Percentiles rank a stretch among this genome's conserved stretches.
Evolutionary conservation across 2,113 vertebrate species (phyloP).

Genomic region (Narcine bancroftii): DNA sequence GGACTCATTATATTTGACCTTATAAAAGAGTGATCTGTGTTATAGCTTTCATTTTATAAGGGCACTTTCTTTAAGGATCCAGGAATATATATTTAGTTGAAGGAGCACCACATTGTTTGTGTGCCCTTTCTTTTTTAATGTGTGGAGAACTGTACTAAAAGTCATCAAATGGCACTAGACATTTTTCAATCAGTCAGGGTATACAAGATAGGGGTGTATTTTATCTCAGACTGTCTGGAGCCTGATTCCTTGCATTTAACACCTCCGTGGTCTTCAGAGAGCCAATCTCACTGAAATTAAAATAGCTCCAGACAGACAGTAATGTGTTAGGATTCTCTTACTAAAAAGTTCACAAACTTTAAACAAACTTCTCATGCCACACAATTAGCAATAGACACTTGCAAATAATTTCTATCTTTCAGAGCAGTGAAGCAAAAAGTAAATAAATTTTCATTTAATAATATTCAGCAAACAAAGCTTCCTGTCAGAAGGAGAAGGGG

Average conservation of each 20-base stretch:
- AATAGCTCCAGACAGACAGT: constrained; percentile 60
- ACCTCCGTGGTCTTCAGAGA: constrained; percentile 59
- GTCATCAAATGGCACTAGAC: constrained; percentile 23
- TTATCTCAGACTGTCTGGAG: constrained; percentile 68
- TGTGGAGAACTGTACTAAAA: constrained; percentile 12
- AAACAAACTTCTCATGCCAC: constrained; percentile 60
- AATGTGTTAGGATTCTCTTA: constrained; percentile 64
- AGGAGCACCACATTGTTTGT: not conserved
- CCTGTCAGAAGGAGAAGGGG: not conserved
- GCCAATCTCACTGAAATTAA: constrained; percentile 47
- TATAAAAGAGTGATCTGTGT: not conserved
- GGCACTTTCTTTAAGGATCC: not conserved
- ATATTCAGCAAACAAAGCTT: not conserved
- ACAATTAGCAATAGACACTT: constrained; percentile 49
- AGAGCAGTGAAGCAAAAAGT: not conserved
- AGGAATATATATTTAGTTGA: constrained; percentile 9
- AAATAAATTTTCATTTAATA: constrained; percentile 21
- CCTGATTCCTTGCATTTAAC: constrained; percentile 61
- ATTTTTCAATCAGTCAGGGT: constrained; percentile 46
- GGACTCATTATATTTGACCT: constrained; percentile 28
- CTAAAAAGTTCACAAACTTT: constrained; percentile 59
- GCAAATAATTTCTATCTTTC: not conserved
- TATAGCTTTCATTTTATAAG: not conserved
- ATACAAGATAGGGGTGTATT: constrained; percentile 47
- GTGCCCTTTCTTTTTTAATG: constrained; percentile 6